Conservation (phyloP, 37 sponge, comb jelly and placozoan genomes). For the Tethya wilhelma region DNA sequence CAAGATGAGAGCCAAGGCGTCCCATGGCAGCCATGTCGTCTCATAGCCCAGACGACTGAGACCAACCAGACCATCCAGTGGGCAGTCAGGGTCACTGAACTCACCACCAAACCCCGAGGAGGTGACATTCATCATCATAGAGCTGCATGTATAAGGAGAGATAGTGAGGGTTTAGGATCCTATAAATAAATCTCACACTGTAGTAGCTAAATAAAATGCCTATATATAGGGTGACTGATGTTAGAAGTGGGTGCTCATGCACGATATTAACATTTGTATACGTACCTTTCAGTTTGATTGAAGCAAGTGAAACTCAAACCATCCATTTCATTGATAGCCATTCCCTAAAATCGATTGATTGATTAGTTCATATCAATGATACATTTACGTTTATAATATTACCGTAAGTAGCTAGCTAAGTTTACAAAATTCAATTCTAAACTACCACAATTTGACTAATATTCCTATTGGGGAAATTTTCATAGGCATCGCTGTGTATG, state of each 20-base stretch:
- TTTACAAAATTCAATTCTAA: too few species aligned
- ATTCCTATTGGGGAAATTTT: too few species aligned
- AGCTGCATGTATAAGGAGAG: too few species aligned
- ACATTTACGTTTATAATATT: too few species aligned
- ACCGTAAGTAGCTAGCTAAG: too few species aligned
- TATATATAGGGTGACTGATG: too few species aligned
- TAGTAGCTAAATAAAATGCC: neutral
- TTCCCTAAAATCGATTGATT: neutral
- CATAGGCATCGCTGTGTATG: too few species aligned
- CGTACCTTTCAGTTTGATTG: neutral
- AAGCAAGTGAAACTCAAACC: neutral
- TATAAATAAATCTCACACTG: too few species aligned
- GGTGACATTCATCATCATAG: neutral
- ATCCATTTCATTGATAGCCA: constrained; percentile 15
- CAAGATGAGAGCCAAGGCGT: constrained; percentile 15
- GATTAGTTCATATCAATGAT: too few species aligned
- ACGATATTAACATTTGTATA: neutral
- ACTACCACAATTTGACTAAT: too few species aligned
- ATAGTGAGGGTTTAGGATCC: too few species aligned
- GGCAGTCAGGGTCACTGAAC: neutral
- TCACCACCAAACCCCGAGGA: neutral
- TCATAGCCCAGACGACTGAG: neutral
- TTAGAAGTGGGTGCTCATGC: neutral
- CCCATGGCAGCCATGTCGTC: neutral
- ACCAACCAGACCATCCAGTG: neutral